Base-by-base conservation (phyloP, 2,113 vertebrate species). In the Trichechus manatus region DNA sequence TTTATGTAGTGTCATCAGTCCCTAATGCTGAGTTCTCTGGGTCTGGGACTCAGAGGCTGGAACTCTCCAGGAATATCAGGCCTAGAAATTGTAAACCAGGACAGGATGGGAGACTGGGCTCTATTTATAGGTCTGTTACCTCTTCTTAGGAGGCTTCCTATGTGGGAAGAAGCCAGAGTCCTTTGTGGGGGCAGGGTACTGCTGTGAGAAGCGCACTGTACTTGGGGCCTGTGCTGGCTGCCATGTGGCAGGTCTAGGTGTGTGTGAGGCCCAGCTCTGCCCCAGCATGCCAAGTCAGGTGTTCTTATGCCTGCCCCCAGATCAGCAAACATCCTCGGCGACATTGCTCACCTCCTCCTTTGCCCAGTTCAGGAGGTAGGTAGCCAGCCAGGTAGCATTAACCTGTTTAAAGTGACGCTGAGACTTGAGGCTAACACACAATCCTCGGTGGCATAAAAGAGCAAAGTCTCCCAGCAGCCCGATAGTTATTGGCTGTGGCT, bases 401-500 rank as follows among this genome's bases (percentile, higher is more conserved):
- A 66, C 44, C 39, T 29, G 1, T 79, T 61, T 44, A 68, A 80
- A 50, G 68, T 1, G 29, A 2, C 25, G 6, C 81, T n/a, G 53
- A 86, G 78, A 4, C 63, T 79, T 36, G 17, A 22, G 2, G 27
- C 14, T 87, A 33, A 19, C 29, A n/a, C 33, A 74, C 10, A 72
- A 1, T 27, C 44, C 39, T 47, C 61, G 44, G 61, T 44, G 27
- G 14, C 6, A 5, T 31, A 11, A 84, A 59, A 74, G 5, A 64
- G 31, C 17, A 2, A 9, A 56, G 17, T 13, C 44, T 89, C 39
- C 11, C 25, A 5, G 9, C 20, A 20, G 5, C 19, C 81, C 8
- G 29, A 1, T 0, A 1, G 0, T 39, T 13, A 29, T 77, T 1
- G 0, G 4, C 47, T 25, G 56, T 63, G 44, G 29, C 36, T 11